Evolutionary conservation across 1,140 invertebrate genomes (phyloP), one percentile per base, ranked within the genome.

Genomic region (Drosophila auraria): DNA sequence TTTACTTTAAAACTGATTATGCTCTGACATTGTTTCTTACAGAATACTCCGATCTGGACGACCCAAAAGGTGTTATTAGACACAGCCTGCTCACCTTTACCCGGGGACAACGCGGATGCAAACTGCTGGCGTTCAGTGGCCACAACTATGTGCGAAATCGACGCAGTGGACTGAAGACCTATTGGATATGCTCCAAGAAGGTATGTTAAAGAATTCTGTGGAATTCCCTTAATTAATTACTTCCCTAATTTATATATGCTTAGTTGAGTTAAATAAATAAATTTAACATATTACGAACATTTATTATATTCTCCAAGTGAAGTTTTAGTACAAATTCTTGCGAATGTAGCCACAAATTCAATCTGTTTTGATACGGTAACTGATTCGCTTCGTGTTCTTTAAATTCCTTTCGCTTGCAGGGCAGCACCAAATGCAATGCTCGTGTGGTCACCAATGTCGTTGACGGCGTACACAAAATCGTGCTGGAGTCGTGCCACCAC

Each of bases 121-220:
- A 80, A 4, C 51, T 93, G 15, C 47, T 93, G 56, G 75, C 80
- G 11, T 91, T 84, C 8, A 87, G 84, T 33, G 91, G 89, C 1
- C 82, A 86, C 58, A 86, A 80, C 64, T 93, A 91, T 66, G 92
- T 93, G 4, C 72, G 82, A 40, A 93, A 93, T 72, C 75, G 92
- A 49, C 73, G 82, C 25, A 91, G 83, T 23, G 90, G 84, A 5
- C 63, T 87, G 2, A 93, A 92, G 50, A 93, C 89, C 4, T 93
- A 93, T 62, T 93, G 91, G 92, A 92, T 93, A 61, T 93, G 91
- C 57, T 89, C 91, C 9, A 92, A 92, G 50, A 93, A 92, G 83
- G 92, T 93, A 20, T 9, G 14, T 9, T 17, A 20, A 15, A 42
- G 5, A 42, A 6, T 3, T 2, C 30, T 33, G 25, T 27, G 33